Conservation (phyloP, 2,113 vertebrate species). For the Egretta garzetta region DNA sequence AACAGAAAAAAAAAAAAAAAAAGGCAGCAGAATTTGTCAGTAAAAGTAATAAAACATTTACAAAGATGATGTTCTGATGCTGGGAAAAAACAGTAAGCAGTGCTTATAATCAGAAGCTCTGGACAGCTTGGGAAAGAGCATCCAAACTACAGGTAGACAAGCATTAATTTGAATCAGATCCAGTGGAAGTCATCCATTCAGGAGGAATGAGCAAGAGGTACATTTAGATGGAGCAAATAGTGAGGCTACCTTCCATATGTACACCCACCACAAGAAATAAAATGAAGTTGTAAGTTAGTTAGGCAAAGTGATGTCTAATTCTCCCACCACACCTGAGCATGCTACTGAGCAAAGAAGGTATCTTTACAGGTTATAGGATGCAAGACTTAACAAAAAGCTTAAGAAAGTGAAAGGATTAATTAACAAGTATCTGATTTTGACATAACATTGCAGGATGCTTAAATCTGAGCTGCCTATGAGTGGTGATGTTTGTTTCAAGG, state of each 20-base stretch:
- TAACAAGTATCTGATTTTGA: background rate
- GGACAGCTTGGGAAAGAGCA: background rate
- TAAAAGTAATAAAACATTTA: background rate
- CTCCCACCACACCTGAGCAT: background rate
- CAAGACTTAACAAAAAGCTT: background rate
- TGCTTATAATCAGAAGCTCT: background rate
- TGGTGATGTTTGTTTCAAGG: rapidly evolving
- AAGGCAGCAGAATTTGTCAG: background rate
- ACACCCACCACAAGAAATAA: background rate
- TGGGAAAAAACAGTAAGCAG: background rate
- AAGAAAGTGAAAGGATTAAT: background rate
- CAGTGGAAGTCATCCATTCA: background rate
- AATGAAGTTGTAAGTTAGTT: background rate
- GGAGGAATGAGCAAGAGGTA: background rate
- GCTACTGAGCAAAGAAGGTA: background rate
- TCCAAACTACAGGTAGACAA: background rate
- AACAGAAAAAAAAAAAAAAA: background rate
- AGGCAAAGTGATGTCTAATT: background rate
- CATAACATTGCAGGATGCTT: background rate
- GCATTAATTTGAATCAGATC: background rate
- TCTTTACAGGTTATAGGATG: background rate
- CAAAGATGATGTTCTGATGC: background rate
- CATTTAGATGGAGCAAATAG: background rate
- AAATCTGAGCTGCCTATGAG: background rate
- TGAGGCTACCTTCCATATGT: background rate